A percentile compares a stretch with the other conserved stretches of the same genome.
Evolutionary conservation across 2,888 invertebrate species (phyloP).

Genomic region (Nebria brevicollis): DNA sequence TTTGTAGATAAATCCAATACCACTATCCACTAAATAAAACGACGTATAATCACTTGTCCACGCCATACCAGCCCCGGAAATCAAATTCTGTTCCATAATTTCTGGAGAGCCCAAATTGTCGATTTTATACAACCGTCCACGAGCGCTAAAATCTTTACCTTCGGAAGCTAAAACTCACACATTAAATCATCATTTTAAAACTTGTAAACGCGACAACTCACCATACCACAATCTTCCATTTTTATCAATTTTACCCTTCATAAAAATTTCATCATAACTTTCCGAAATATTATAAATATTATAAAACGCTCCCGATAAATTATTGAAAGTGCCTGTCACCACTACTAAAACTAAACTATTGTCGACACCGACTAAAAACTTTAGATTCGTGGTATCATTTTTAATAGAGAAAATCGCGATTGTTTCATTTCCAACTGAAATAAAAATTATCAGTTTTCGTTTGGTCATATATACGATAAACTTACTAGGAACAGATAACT

Average conservation of each 20-base stretch:
- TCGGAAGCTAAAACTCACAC: constrained; percentile 14
- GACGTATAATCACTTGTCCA: constrained; percentile 30
- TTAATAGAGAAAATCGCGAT: constrained; percentile 22
- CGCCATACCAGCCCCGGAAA: constrained; percentile 15
- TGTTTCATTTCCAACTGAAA: constrained; percentile 21
- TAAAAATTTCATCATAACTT: background rate
- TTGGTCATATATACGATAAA: background rate
- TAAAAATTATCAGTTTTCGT: background rate
- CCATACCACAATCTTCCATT: constrained; percentile 32
- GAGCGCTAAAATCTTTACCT: background rate
- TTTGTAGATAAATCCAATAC: constrained; percentile 21
- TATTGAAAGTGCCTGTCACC: constrained; percentile 14
- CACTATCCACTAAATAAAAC: constrained; percentile 31
- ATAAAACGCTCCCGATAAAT: background rate
- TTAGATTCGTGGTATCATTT: constrained; percentile 11
- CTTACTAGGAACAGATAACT: constrained; percentile 14
- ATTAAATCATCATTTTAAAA: background rate
- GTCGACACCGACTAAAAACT: constrained; percentile 32
- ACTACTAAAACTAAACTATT: constrained; percentile 11
- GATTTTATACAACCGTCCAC: constrained; percentile 28
- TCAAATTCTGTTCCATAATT: constrained; percentile 11
- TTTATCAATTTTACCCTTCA: constrained; percentile 28
- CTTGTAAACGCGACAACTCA: constrained; percentile 2
- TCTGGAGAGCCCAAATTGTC: constrained; percentile 12
- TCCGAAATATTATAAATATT: constrained; percentile 6